phyloP scores from a whole-genome alignment of 2,797 vertebrate species.

The Monodelphis domestica region DNA sequence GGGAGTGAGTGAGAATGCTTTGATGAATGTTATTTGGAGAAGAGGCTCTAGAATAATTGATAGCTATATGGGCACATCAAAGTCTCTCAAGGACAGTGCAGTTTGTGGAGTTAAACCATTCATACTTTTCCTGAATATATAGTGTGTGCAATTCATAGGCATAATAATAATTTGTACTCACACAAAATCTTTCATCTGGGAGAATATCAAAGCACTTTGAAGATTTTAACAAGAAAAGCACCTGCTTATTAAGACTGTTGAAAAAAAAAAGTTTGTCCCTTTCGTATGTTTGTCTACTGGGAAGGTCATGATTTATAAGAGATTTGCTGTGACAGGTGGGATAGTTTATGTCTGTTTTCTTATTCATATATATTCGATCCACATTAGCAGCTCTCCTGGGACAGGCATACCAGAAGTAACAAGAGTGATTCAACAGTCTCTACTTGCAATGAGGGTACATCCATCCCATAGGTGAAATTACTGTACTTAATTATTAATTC shows the following conservation, averaged over 20 bases:
- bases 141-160: slow-evolving; percentile 62
- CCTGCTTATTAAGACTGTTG: slow-evolving; percentile 72
- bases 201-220: slow-evolving; percentile 74
- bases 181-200: slow-evolving; percentile 69
- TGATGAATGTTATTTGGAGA: slow-evolving; percentile 63
- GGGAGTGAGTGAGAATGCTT: slow-evolving; percentile 62
- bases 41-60: slow-evolving; percentile 71
- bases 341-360: slow-evolving; percentile 38
- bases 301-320: slow-evolving; percentile 50
- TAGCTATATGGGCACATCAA: slow-evolving; percentile 72
- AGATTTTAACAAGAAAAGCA: slow-evolving; percentile 75
- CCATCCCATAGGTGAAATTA: not conserved
- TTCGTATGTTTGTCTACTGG: slow-evolving; percentile 42
- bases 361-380: slow-evolving; percentile 24
- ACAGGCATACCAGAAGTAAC: slow-evolving; percentile 13
- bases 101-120: slow-evolving; percentile 51
- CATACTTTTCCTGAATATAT: slow-evolving; percentile 66
- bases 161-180: slow-evolving; percentile 75
- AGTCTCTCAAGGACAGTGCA: slow-evolving; percentile 51
- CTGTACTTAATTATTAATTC: not conserved
- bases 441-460: not conserved
- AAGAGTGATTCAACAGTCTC: slow-evolving; percentile 28
- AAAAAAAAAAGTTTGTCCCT: slow-evolving; percentile 63
- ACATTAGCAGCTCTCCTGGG: slow-evolving; percentile 41
- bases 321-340: slow-evolving; percentile 48